phyloP scores from a whole-genome alignment of 2,888 invertebrate genomes.

The Hemistola chrysoprasaria region DNA sequence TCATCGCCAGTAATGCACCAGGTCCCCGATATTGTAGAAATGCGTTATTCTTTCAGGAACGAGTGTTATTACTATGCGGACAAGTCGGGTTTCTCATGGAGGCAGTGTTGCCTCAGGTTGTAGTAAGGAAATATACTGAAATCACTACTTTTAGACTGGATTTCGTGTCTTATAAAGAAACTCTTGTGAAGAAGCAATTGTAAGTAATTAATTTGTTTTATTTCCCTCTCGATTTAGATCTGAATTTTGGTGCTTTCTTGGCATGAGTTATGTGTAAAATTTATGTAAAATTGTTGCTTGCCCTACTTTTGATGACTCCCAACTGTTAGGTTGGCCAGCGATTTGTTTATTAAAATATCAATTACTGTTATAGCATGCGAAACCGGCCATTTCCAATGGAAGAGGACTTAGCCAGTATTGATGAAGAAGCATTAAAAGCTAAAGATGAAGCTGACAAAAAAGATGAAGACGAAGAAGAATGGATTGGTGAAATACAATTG shows the following conservation, averaged over 20 bases:
- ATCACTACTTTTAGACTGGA: constrained; percentile 68
- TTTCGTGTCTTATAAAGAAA: constrained; percentile 61
- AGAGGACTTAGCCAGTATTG: constrained; percentile 73
- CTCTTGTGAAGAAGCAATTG: constrained; percentile 67
- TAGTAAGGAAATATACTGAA: constrained; percentile 48
- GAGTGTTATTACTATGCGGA: constrained; percentile 62
- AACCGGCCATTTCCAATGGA: constrained; percentile 68
- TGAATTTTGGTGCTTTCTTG: no score
- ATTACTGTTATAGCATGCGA: constrained; percentile 54
- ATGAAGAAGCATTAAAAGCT: constrained; percentile 81
- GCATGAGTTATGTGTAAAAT: no score
- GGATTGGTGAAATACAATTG: constrained; percentile 82
- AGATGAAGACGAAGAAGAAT: constrained; percentile 72
- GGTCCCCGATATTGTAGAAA: no score
- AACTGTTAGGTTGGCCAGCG: no score
- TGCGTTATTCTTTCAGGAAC: constrained; percentile 55
- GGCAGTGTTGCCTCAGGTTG: constrained; percentile 54
- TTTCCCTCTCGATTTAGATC: no score
- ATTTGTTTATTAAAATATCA: not conserved
- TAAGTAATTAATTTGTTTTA: constrained; percentile 49
- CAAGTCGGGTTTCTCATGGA: constrained; percentile 70
- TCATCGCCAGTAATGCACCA: no score
- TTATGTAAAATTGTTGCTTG: no score
- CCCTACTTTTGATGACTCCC: no score
- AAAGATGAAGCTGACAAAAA: constrained; percentile 77